Percentiles rank a stretch among this genome's conserved stretches.
Evolutionary conservation across 1,140 invertebrate species (phyloP).

Genomic region (Sarcophaga bullata): DNA sequence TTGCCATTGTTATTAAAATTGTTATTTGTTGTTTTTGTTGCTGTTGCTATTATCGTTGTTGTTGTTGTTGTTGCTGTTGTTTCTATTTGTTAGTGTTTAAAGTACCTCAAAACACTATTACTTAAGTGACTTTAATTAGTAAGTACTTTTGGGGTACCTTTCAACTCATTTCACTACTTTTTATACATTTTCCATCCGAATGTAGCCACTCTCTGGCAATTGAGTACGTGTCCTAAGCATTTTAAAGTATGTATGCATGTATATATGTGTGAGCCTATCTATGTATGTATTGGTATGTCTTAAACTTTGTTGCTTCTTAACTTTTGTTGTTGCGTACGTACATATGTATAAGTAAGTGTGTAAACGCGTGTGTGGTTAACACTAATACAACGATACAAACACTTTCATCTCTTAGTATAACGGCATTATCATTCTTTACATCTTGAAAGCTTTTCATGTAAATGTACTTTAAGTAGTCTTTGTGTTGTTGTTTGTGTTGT

Average conservation of each 20-base stretch:
- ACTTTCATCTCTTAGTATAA: background rate
- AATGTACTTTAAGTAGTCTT: background rate
- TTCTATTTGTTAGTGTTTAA: conserved; percentile 17
- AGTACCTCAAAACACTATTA: conserved; percentile 36
- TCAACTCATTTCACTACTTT: conserved; percentile 2
- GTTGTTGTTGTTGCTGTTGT: conserved; percentile 18
- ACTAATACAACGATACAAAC: background rate
- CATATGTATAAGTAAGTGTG: background rate
- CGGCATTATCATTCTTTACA: conserved; percentile 12
- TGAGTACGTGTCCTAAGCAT: background rate
- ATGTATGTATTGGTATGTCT: background rate
- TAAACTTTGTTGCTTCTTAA: background rate
- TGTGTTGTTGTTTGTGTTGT: no score
- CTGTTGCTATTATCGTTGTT: background rate
- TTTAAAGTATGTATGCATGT: background rate
- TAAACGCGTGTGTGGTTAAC: background rate
- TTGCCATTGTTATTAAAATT: background rate
- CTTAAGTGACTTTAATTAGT: conserved; percentile 42
- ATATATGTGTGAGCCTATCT: background rate
- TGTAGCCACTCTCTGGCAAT: no score
- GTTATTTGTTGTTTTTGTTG: conserved; percentile 19
- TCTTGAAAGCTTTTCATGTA: conserved; percentile 24
- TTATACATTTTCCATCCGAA: no score
- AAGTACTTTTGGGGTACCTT: conserved; percentile 18
- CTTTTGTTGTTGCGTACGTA: background rate